Evolutionary conservation across 2,797 vertebrate species (phyloP), one percentile per base, ranked within the genome.

Genomic region (Emydoidea blandingii): DNA sequence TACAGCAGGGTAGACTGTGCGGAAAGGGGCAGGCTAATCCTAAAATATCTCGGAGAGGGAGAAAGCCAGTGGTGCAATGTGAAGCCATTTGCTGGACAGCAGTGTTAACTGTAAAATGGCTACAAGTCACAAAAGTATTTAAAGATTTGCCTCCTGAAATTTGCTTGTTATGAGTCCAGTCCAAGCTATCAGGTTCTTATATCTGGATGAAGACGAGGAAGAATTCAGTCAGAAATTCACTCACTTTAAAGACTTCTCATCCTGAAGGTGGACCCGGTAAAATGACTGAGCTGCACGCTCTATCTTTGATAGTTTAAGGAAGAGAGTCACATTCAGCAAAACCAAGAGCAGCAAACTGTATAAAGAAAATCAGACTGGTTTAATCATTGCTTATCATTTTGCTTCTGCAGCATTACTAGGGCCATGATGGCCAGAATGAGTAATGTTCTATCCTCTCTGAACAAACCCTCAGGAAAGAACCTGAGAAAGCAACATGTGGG

Each of bases 241-340:
- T 97, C 95, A 99, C 99, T 98, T 99, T 89, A 98, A 88, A 81
- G 98, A 98, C 41, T 89, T 98, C 94, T 98, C 98, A 95, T 99
- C 99, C 95, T 98, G 98, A 94, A 99, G 96, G 89, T 99, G 99
- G 97, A 99, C 98, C 57, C 97, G 99, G 92, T 98, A 98, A 95
- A 98, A 98, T 34, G 98, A 98, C 72, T 99, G 99, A 86, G 99
- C 99, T 11, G 99, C 98, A n/a, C 99, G 98, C 96, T 99, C 99
- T 98, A 99, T 99, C 88, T 99, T 99, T 97, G 99, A 99, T 91
- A 99, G 95, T 96, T 99, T 99, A 84, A 99, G 97, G 97, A 99
- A 99, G 93, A 99, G 98, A 11, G 98, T 99, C 97, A 99, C 96
- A 85, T 99, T 99, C 98, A 99, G 97, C 95, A 99, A 54, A 8